Percentiles rank a stretch among this genome's conserved stretches.
These are phyloP conservation scores for Trematomus bernacchii DNA, from an alignment of 2,797 vertebrate species.

Conservation along the genomic window DNA sequence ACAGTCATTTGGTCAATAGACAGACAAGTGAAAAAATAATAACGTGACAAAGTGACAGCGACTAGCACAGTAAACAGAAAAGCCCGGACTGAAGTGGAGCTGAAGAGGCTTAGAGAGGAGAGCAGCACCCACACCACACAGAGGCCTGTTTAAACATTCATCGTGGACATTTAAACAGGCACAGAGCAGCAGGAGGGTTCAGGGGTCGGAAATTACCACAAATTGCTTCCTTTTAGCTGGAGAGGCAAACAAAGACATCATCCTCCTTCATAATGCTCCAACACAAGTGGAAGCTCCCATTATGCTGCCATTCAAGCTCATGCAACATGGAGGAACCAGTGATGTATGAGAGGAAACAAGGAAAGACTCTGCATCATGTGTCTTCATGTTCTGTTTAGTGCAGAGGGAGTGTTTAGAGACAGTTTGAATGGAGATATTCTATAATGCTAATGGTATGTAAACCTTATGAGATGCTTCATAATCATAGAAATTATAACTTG, in stretches of 20 bases:
- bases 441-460: not conserved
- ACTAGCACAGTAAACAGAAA: constrained; percentile 27
- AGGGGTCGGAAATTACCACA: constrained; percentile 71
- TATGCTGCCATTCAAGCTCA: constrained; percentile 45
- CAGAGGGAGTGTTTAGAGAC: not conserved
- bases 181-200: constrained; percentile 51
- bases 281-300: constrained; percentile 52
- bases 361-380: constrained; percentile 11
- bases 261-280: constrained; percentile 53
- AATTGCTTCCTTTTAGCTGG: constrained; percentile 73
- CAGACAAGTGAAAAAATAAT: constrained; percentile 62
- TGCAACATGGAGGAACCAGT: constrained; percentile 4
- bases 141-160: constrained; percentile 78
- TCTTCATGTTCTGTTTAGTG: constrained; percentile 1
- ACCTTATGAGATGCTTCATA: constrained; percentile 3
- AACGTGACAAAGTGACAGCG: constrained; percentile 49
- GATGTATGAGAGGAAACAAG: constrained; percentile 17
- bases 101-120: constrained; percentile 71
- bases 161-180: constrained; percentile 74
- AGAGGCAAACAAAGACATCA: constrained; percentile 74
- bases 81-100: constrained; percentile 63
- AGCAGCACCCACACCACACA: constrained; percentile 58
- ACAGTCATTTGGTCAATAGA: constrained; percentile 51
- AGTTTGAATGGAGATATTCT: not conserved
- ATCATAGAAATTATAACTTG: not conserved